Evolutionary conservation across 2,113 vertebrate genomes (phyloP), one percentile per base, ranked within the genome.

Genomic region (Rattus norvegicus): DNA sequence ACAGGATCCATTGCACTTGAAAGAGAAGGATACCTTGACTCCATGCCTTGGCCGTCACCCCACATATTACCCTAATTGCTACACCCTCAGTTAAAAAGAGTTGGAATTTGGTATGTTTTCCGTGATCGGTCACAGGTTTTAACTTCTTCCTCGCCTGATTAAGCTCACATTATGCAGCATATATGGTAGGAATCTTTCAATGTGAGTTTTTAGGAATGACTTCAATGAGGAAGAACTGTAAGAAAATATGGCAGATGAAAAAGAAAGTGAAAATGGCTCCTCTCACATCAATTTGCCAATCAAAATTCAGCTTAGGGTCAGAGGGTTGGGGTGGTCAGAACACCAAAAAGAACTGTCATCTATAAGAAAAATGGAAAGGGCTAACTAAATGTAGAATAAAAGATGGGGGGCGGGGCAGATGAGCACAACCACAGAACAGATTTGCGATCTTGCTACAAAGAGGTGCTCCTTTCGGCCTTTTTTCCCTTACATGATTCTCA

Each of bases 361-460:
- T 72, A n/a, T 2, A 85, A 56, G 13, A 20, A 87, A 30, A 20
- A 56, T 30, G 30, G 81, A 43, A 33, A 93, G 59, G 7, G 7
- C 65, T 77, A 59, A 20, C 0, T 63, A 90, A 85, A 67, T 19
- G 14, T 14, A 5, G 63, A 33, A 56, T 7, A 43, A 43, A 91
- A 76, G 8, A 77, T 65, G 86, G n/a, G 22, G 11, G 8, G 73
- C 65, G 86, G n/a, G 22, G 11, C 5, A 92, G 11, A 87, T 39
- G 19, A 33, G 4, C 16, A 79, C 54, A 86, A 54, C 0, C 12
- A 54, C 33, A 70, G 54, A 81, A 80, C 79, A 86, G 16, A 36
- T 83, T 93, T 49, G 52, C 54, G 67, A 2, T 96, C 87, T 93
- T 88, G 26, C 43, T 81, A 11, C 43, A 65, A 79, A 96, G 26